These are phyloP conservation scores for Caenorhabditis japonica DNA, from an alignment of 2,888 invertebrate species.

Conservation along the genomic window DNA sequence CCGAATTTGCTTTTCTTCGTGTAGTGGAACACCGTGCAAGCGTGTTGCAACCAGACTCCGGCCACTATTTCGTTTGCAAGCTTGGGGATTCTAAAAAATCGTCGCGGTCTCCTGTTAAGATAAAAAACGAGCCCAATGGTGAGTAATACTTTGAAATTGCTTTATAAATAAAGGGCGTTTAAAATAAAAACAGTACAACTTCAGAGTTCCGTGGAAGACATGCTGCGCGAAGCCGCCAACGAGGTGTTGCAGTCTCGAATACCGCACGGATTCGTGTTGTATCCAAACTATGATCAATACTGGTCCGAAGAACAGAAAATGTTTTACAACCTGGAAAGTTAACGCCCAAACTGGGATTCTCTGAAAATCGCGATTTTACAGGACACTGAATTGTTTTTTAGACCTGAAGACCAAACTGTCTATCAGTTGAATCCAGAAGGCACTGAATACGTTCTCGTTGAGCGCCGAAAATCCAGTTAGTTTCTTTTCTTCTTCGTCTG, in stretches of 20 bases:
- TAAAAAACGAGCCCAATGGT: no score
- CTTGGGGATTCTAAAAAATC: no score
- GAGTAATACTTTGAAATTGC: no score
- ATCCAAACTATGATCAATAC: conserved; percentile 68
- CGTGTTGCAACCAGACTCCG: no score
- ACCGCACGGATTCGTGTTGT: conserved; percentile 65
- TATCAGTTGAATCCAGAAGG: conserved; percentile 65
- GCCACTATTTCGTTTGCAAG: no score
- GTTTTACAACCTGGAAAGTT: conserved; percentile 69
- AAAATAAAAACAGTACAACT: no score
- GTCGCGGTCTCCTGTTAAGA: no score
- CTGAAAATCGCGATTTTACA: conserved; percentile 27
- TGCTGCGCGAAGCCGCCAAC: conserved; percentile 69
- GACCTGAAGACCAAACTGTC: conserved; percentile 63
- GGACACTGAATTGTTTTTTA: conserved; percentile 67
- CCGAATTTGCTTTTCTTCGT: no score
- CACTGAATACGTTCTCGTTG: conserved; percentile 44
- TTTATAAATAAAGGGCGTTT: no score
- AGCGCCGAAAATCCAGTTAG: conserved; percentile 49
- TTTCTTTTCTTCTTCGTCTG: no score
- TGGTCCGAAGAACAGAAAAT: conserved; percentile 68
- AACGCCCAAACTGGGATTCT: background rate
- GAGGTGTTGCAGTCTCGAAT: conserved; percentile 60
- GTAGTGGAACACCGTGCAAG: no score
- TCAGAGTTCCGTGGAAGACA: conserved; percentile 66